These are phyloP conservation scores for Rhagoletis pomonella DNA, from an alignment of 1,140 invertebrate genomes.

Conservation along the genomic window DNA sequence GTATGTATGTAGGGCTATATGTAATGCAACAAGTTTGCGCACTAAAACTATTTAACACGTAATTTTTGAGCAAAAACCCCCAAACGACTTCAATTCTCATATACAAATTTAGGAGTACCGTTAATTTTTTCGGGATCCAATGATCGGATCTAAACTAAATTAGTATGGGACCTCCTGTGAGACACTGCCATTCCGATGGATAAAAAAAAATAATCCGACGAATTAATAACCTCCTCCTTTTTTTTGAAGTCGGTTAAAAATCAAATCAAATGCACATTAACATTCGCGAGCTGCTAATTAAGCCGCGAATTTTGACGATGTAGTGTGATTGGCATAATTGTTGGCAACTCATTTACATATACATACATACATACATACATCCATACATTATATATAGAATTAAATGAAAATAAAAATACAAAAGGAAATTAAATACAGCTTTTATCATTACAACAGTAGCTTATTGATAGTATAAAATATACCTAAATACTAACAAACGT, in stretches of 20 bases:
- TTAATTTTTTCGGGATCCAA: no score
- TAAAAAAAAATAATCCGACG: no score
- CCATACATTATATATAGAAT: not conserved
- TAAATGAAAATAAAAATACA: not conserved
- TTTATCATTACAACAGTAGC: constrained; percentile 1
- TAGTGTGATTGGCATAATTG: constrained; percentile 34
- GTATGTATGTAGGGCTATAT: not conserved
- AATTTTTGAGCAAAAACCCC: no score
- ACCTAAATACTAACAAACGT: no score
- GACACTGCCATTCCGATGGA: no score
- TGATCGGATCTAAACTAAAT: no score
- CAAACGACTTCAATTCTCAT: no score
- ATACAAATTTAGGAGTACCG: no score
- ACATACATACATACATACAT: not conserved
- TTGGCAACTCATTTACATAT: not conserved
- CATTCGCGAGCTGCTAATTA: constrained; percentile 18
- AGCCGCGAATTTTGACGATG: constrained; percentile 27
- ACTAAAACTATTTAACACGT: not conserved
- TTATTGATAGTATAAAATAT: constrained; percentile 13
- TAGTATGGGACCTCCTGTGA: no score
- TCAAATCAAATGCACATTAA: constrained; percentile 36
- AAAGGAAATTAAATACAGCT: constrained; percentile 14
- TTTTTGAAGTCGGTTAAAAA: not conserved
- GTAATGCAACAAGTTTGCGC: not conserved
- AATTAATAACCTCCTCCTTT: no score